Base-by-base conservation (phyloP, 2,113 vertebrate species). In the Callionymus lyra region DNA sequence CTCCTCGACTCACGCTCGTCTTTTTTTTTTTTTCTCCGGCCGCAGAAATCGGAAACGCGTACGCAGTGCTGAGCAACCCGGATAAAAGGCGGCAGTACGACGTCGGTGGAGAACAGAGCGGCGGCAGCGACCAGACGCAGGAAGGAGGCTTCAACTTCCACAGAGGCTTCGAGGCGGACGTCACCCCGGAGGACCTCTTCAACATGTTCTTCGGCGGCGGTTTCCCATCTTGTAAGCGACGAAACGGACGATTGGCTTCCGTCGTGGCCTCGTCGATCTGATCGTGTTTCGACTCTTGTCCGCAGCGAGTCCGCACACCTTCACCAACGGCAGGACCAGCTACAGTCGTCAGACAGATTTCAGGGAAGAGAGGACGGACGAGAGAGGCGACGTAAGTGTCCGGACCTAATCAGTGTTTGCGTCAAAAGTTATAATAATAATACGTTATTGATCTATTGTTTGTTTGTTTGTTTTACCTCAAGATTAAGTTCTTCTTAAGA, bases 141-240 rank as follows among this genome's bases (percentile, higher is more conserved):
- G 85, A 86, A 6, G 80, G 87, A 34, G 87, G 91, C 53, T 98
- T 94, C 54, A 91, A 93, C 63, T 97, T 94, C 83, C 91, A 94
- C 36, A 74, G 90, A 67, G 93, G 92, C 15, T 97, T 93, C 34
- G 94, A 98, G 65, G 91, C 92, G 0, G 94, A 98, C 68, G 94
- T 97, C 76, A 98, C 92, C 36, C 95, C 95, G 1, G 95, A 97
- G 57, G 95, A 98, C 77, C 86, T 97, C 31, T 97, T 98, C 75
- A 97, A 98, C 76, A 98, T 97, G 90, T 98, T 97, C 73, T 98
- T 98, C 51, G 94, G 94, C 50, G 93, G 92, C 1, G 85, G 91
- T 17, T 98, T 98, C 65, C 90, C 92, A 36, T 89, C 94, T 76
- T 90, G 94, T 97, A 86, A 76, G 82, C 54, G n/a, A n/a, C n/a